A percentile compares a stretch with the other conserved stretches of the same genome.
phyloP scores from a whole-genome alignment of 2,888 invertebrate species.

The Sphaeridia pumilis region DNA sequence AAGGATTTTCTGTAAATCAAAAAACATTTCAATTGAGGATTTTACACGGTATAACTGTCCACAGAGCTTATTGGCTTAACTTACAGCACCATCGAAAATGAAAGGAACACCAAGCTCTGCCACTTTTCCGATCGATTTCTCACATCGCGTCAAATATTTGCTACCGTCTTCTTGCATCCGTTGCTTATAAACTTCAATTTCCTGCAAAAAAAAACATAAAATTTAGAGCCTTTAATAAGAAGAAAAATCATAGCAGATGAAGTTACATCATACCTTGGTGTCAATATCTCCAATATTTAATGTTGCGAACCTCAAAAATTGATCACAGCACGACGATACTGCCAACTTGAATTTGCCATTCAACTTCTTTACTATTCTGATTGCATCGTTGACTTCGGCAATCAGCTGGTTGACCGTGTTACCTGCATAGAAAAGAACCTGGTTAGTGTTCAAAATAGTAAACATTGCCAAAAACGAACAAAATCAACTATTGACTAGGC shows the following conservation, averaged over 20 bases:
- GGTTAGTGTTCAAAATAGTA: too few species aligned
- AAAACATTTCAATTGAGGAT: too few species aligned
- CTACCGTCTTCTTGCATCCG: slow-evolving; percentile 30
- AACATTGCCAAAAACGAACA: too few species aligned
- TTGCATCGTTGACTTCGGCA: slow-evolving; percentile 65
- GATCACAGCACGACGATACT: slow-evolving; percentile 79
- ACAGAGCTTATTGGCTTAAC: too few species aligned
- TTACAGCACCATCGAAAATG: slow-evolving; percentile 75
- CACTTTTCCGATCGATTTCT: slow-evolving; percentile 70
- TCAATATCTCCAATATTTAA: slow-evolving; percentile 61
- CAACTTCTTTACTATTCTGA: slow-evolving; percentile 61
- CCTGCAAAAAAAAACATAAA: slow-evolving; percentile 13
- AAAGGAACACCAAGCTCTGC: slow-evolving; percentile 70
- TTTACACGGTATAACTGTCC: too few species aligned
- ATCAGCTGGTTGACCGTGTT: slow-evolving; percentile 74
- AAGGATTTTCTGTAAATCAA: slow-evolving; percentile 56
- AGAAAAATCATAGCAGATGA: background rate
- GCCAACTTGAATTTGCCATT: slow-evolving; percentile 76
- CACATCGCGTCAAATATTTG: slow-evolving; percentile 35
- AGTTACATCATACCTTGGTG: slow-evolving; percentile 40
- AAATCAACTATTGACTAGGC: too few species aligned
- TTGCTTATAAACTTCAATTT: slow-evolving; percentile 25
- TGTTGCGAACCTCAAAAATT: slow-evolving; percentile 86
- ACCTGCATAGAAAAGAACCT: too few species aligned
- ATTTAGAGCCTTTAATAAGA: background rate